Evolutionary conservation across 2,113 vertebrate species (phyloP).

Genomic region (Procavia capensis): DNA sequence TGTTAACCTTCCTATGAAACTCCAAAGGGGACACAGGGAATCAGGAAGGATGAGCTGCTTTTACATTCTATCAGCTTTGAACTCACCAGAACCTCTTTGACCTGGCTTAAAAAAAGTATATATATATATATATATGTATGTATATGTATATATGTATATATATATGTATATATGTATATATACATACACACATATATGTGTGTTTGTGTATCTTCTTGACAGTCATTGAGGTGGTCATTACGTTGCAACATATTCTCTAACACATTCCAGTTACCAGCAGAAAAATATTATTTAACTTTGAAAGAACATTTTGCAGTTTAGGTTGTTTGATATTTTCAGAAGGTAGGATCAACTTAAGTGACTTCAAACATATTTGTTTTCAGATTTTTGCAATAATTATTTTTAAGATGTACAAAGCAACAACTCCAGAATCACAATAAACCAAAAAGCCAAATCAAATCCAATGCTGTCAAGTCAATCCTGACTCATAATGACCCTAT

Average conservation of each 20-base stretch:
- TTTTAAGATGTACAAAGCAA: background rate
- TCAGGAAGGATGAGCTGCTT: background rate
- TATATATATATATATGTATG: too few species aligned
- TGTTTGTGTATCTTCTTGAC: background rate
- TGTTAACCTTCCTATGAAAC: background rate
- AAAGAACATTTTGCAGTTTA: background rate
- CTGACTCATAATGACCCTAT: too few species aligned
- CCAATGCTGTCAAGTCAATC: too few species aligned
- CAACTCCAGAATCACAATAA: background rate
- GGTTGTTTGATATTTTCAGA: constrained; percentile 1
- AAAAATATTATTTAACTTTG: constrained; percentile 16
- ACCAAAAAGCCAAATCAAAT: too few species aligned
- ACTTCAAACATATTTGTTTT: constrained; percentile 16
- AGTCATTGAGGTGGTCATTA: background rate
- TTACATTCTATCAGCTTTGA: background rate
- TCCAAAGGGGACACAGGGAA: background rate
- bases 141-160: too few species aligned
- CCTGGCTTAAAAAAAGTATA: background rate
- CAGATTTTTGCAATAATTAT: background rate
- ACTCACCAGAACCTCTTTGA: background rate
- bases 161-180: too few species aligned
- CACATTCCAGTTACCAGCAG: background rate
- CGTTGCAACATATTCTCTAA: background rate
- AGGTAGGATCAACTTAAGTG: background rate
- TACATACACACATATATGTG: too few species aligned